These are phyloP conservation scores for Pseudanteris insignis DNA, from an alignment of 2,888 invertebrate genomes.

Conservation along the genomic window DNA sequence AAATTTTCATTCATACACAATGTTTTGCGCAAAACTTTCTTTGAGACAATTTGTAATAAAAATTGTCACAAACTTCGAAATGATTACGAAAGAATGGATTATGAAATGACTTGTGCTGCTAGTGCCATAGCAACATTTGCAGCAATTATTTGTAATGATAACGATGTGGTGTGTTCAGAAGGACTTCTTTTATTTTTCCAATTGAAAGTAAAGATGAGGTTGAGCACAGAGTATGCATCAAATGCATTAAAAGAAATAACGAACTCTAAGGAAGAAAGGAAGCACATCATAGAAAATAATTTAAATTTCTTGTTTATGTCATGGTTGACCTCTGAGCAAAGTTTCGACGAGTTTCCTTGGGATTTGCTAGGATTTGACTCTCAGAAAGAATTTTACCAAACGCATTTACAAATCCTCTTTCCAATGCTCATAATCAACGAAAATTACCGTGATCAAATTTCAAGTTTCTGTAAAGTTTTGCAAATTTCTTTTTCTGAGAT, in stretches of 20 bases:
- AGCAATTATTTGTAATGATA: slow-evolving; percentile 68
- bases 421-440: slow-evolving; percentile 64
- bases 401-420: slow-evolving; percentile 64
- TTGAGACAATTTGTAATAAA: slow-evolving; percentile 67
- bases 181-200: slow-evolving; percentile 69
- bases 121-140: slow-evolving; percentile 71
- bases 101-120: slow-evolving; percentile 70
- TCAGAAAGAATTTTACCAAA: slow-evolving; percentile 64
- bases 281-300: slow-evolving; percentile 63
- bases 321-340: slow-evolving; percentile 67
- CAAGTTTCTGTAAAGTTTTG: slow-evolving; percentile 54
- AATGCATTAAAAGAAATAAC: slow-evolving; percentile 67
- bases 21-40: slow-evolving; percentile 50
- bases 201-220: slow-evolving; percentile 68
- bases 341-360: slow-evolving; percentile 67
- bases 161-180: slow-evolving; percentile 67
- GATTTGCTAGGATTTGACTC: slow-evolving; percentile 63
- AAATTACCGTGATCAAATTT: slow-evolving; percentile 51
- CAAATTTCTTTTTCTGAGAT: slow-evolving; percentile 51
- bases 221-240: slow-evolving; percentile 65
- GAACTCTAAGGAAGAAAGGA: slow-evolving; percentile 50
- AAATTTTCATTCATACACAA: slow-evolving; percentile 58
- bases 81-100: slow-evolving; percentile 64
- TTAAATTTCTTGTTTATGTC: slow-evolving; percentile 68
- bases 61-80: slow-evolving; percentile 8